A percentile compares a stretch with the other conserved stretches of the same genome.
Evolutionary conservation across 30 jellyfish, hydroid and myxozoan species (phyloP).

Genomic region (Hydractinia symbiolongicarpus): DNA sequence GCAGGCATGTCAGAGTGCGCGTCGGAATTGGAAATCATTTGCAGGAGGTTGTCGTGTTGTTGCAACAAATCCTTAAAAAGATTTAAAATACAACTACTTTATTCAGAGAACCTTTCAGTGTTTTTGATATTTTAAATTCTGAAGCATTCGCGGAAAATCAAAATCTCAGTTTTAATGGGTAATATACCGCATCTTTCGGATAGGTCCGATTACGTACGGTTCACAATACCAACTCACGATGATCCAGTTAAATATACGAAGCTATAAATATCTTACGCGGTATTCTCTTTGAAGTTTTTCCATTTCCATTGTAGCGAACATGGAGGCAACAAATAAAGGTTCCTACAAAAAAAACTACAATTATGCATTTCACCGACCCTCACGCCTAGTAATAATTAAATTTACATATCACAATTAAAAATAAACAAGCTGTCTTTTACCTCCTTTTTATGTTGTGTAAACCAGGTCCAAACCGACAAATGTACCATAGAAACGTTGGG

Average conservation of each 20-base stretch:
- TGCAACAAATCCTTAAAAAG: not conserved
- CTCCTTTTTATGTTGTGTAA: conserved; percentile 46
- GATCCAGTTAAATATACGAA: no score
- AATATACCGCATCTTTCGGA: no score
- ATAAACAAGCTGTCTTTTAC: conserved; percentile 2
- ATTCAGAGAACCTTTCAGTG: not conserved
- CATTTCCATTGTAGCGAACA: conserved; percentile 40
- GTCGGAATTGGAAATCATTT: not conserved
- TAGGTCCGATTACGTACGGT: no score
- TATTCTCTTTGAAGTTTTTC: conserved; percentile 63
- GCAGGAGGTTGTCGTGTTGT: not conserved
- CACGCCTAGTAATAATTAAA: not conserved
- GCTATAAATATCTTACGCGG: conserved; percentile 28
- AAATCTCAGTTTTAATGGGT: no score
- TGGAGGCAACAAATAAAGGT: conserved; percentile 35
- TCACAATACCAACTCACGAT: no score
- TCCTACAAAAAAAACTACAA: conserved; percentile 32
- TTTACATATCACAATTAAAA: not conserved
- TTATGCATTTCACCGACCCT: not conserved
- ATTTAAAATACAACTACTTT: not conserved
- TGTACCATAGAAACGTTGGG: conserved; percentile 47
- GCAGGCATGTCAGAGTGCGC: not conserved
- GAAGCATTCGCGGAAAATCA: no score
- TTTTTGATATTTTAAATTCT: no score
- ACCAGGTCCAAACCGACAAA: conserved; percentile 81